These are phyloP conservation scores for Myotis myotis DNA, from an alignment of 2,797 vertebrate species.

Conservation along the genomic window DNA sequence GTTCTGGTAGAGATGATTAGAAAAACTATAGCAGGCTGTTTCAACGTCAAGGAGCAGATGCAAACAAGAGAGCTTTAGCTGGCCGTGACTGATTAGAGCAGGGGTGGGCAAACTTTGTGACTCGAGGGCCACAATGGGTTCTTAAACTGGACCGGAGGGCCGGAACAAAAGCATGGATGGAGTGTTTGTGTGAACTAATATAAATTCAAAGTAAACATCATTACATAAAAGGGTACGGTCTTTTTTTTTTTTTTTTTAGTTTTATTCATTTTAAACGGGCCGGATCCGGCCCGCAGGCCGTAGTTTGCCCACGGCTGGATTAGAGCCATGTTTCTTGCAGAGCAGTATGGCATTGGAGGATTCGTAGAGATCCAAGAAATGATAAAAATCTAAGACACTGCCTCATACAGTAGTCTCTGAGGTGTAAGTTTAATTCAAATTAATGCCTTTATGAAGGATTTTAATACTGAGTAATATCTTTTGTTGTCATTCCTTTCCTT, in stretches of 20 bases:
- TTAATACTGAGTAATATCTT: neutral
- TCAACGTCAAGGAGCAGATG: neutral
- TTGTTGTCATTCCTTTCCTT: neutral
- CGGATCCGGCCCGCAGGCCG: too few relatives aligned
- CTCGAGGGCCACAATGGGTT: too few relatives aligned
- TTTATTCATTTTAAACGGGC: too few relatives aligned
- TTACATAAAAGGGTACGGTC: too few relatives aligned
- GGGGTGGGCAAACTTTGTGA: too few relatives aligned
- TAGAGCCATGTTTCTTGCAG: neutral
- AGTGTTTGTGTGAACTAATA: too few relatives aligned
- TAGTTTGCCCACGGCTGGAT: neutral
- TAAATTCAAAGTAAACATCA: too few relatives aligned
- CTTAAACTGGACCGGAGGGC: too few relatives aligned
- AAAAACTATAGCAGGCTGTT: neutral
- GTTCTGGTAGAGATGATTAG: neutral
- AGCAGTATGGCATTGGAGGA: neutral
- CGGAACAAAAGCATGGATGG: too few relatives aligned
- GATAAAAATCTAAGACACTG: neutral
- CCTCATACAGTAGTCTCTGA: neutral
- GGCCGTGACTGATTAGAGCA: neutral
- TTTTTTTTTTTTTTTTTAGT: too few relatives aligned
- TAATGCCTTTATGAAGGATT: neutral
- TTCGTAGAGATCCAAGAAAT: neutral
- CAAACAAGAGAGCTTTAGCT: neutral
- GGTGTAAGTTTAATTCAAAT: constrained; percentile 31